These are phyloP conservation scores for Tor tambroides DNA, from an alignment of 2,113 vertebrate species.

Conservation along the genomic window DNA sequence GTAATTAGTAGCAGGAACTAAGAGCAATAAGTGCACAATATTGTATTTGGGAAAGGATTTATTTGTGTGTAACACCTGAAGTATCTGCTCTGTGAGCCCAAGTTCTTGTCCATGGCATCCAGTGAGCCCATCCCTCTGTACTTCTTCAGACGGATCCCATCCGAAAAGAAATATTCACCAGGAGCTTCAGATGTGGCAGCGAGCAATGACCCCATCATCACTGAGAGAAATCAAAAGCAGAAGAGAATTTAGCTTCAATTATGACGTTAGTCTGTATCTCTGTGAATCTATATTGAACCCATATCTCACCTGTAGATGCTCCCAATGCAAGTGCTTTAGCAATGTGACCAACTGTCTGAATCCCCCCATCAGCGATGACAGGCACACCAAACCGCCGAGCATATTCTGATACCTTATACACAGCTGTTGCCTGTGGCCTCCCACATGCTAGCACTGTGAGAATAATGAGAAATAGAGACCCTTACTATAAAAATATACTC, in stretches of 20 bases:
- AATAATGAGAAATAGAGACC: neutral
- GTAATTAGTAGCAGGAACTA: neutral
- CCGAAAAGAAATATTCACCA: conserved; percentile 97
- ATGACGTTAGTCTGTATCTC: neutral
- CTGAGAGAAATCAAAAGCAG: conserved; percentile 65
- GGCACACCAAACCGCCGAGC: conserved; percentile 92
- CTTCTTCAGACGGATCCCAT: conserved; percentile 95
- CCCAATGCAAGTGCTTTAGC: conserved; percentile 93
- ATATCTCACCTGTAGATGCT: conserved; percentile 88
- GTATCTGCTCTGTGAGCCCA: conserved; percentile 95
- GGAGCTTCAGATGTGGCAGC: conserved; percentile 96
- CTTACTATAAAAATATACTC: neutral
- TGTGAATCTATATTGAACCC: neutral
- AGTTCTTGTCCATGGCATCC: conserved; percentile 98
- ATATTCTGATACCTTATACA: conserved; percentile 97
- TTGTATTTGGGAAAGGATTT: neutral
- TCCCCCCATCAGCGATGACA: conserved; percentile 94
- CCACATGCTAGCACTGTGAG: conserved; percentile 91
- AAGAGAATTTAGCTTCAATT: neutral
- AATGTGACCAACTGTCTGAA: conserved; percentile 94
- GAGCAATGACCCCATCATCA: conserved; percentile 98
- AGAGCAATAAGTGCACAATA: neutral
- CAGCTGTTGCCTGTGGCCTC: conserved; percentile 93
- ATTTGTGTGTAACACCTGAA: conserved; percentile 82
- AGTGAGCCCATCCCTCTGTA: conserved; percentile 97